Base-by-base conservation (phyloP, 2,888 invertebrate species). In the Cataglyphis albicans region DNA sequence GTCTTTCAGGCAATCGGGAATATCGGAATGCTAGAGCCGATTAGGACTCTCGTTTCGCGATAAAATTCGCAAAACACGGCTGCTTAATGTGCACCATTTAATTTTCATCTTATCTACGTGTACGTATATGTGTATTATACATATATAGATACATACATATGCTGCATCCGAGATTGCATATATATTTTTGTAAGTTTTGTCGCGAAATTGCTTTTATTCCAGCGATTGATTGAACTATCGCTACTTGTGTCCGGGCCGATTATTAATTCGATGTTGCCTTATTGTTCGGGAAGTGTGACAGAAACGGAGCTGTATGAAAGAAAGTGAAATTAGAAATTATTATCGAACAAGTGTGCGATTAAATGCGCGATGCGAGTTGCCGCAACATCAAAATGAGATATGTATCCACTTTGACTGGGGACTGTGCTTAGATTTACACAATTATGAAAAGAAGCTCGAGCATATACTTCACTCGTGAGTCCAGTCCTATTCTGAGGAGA, bases 361-460 rank as follows among this genome's bases (percentile, higher is more conserved):
- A 48, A 63, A 74, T 29, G 55, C 21, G 12, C n/a, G 52, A 75
- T 5, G n/a, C n/a, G n/a, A 38, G 38, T 10, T 9, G 55, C 12
- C 18, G 18, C 59, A 44, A 25, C 64, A 63, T 63, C 41, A 25
- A 21, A 32, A 72, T 59, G 38, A 72, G 21, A 70, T 12, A 25
- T 63, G 55, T 70, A n/a, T 48, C 38, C 73, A 35, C 25, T 25
- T 74, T 25, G 55, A 25, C 32, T 32, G 65, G n/a, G 52, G 55
- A 10, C 80, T 57, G 80, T 44, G 63, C 65, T 76, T 70, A n/a
- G 38, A 63, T 82, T 48, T 64, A 67, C 29, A 18, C 55, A 81
- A 89, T 84, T 84, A 89, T 89, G 89, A 88, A 35, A 88, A 84
- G 67, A 48, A n/a, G 41, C 32, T 29, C 74, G 52, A 87, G 84